Conservation (phyloP, 2,113 vertebrate species). For the Piliocolobus tephrosceles region DNA sequence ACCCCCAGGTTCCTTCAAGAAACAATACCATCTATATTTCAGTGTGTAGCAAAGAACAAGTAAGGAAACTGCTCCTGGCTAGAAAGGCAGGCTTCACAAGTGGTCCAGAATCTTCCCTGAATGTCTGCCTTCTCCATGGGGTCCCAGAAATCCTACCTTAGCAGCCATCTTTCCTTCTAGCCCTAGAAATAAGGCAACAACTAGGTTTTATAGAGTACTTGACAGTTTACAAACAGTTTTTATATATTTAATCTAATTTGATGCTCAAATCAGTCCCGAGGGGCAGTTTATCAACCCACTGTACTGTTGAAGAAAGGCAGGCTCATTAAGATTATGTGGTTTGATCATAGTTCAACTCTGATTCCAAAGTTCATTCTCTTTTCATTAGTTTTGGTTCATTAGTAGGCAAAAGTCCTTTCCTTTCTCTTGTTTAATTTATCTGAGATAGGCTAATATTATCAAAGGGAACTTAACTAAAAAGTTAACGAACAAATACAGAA, state of each 20-base stretch:
- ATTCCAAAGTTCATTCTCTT: not conserved
- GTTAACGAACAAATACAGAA: not conserved
- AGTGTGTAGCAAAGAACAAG: not conserved
- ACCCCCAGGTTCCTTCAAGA: not conserved
- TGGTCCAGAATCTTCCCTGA: not conserved
- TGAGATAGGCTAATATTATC: not conserved
- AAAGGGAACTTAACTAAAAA: not conserved
- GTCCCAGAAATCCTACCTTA: not conserved
- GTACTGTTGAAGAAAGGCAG: not conserved
- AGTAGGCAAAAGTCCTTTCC: not conserved
- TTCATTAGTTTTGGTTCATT: not conserved
- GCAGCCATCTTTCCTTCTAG: not conserved
- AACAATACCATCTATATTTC: not conserved
- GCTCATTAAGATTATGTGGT: not conserved
- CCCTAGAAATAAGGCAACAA: not conserved
- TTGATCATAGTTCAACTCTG: not conserved
- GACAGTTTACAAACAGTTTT: not conserved
- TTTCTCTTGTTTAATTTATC: not conserved
- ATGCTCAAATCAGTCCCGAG: not conserved
- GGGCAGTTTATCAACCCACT: not conserved
- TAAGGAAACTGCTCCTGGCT: not conserved
- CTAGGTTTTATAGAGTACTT: not conserved
- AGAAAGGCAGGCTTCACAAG: not conserved
- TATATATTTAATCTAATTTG: not conserved
- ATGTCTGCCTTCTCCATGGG: not conserved